phyloP scores from a whole-genome alignment of 2,888 invertebrate species.

The Stenolophus ochropezus region DNA sequence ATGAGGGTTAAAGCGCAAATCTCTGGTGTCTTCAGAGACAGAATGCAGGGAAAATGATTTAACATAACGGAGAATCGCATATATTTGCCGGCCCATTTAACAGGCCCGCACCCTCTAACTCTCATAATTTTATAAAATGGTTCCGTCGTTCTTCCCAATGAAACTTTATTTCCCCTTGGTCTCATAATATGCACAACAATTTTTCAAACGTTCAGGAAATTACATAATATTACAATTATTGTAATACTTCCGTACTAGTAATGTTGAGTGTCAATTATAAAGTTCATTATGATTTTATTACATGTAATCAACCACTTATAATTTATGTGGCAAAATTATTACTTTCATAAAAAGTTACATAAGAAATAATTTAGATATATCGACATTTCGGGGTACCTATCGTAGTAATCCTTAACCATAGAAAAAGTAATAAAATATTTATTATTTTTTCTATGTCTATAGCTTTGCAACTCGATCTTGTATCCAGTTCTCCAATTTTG shows the following conservation, averaged over 20 bases:
- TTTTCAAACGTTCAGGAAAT: not conserved
- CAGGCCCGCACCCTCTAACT: not conserved
- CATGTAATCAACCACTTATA: not conserved
- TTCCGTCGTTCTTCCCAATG: not conserved
- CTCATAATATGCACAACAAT: not conserved
- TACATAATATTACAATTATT: not conserved
- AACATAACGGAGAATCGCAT: slow-evolving; percentile 37
- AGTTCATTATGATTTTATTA: not conserved
- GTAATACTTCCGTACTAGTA: not conserved
- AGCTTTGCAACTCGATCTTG: no score
- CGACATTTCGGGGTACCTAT: no score
- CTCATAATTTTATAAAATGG: slow-evolving; percentile 13
- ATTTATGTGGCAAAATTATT: no score
- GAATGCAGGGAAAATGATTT: slow-evolving; percentile 29
- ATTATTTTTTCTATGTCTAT: no score
- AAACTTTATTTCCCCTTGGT: not conserved
- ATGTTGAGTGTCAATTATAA: not conserved
- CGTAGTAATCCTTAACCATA: no score
- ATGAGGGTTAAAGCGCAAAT: slow-evolving; percentile 26
- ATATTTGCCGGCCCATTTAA: slow-evolving; percentile 27
- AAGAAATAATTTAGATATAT: no score
- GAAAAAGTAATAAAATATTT: no score
- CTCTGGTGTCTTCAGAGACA: slow-evolving; percentile 17
- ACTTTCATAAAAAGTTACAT: no score
- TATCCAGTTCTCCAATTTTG: no score